Evolutionary conservation across 2,797 vertebrate genomes (phyloP).

Genomic region (Euphonia xanthogaster): DNA sequence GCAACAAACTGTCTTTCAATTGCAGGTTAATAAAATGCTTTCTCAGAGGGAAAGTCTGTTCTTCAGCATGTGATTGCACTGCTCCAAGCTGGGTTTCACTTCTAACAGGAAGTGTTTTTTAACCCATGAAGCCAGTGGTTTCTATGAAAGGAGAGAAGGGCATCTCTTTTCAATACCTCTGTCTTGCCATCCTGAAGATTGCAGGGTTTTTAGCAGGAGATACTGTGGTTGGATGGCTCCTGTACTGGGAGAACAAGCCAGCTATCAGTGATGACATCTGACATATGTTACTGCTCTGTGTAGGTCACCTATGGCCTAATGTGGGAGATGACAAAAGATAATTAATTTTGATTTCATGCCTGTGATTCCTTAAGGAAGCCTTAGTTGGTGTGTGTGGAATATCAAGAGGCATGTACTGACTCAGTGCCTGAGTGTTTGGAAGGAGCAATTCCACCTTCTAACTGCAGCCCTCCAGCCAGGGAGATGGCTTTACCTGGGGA

Average conservation of each 20-base stretch:
- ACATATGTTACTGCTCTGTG: conserved; percentile 13
- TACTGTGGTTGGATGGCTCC: not conserved
- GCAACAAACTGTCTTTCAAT: not conserved
- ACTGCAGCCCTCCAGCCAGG: not conserved
- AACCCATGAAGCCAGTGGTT: not conserved
- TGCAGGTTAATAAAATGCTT: not conserved
- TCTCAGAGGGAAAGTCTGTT: not conserved
- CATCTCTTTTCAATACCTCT: not conserved
- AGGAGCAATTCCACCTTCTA: not conserved
- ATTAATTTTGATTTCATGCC: conserved; percentile 44
- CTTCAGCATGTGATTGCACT: not conserved
- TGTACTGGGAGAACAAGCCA: not conserved
- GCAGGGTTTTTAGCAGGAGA: not conserved
- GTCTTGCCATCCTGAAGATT: not conserved
- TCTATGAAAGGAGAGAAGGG: not conserved
- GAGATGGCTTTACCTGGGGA: not conserved
- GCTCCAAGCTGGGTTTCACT: not conserved
- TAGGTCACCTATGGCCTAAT: conserved; percentile 29
- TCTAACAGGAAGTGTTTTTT: not conserved
- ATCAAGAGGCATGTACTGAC: not conserved
- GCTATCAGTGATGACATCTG: conserved; percentile 19
- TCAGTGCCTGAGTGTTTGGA: not conserved
- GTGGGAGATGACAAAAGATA: conserved; percentile 14
- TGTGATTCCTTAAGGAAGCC: conserved; percentile 18
- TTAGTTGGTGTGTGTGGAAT: not conserved